phyloP scores from a whole-genome alignment of 2,113 vertebrate species.

The Zosterops lateralis region DNA sequence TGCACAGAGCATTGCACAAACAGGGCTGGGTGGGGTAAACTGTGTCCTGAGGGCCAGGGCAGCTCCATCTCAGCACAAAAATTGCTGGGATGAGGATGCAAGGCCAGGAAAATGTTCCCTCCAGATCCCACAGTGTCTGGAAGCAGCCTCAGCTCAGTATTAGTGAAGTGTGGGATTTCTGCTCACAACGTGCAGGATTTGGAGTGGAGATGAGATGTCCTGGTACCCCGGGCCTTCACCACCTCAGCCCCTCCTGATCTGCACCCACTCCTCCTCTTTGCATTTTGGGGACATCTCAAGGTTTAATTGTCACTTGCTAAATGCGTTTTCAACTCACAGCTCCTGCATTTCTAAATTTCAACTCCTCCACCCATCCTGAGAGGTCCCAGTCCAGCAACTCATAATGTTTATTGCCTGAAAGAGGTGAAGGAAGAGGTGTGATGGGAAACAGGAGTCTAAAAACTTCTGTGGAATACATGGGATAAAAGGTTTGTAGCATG shows the following conservation, averaged over 20 bases:
- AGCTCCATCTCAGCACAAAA: background rate
- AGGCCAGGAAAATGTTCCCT: background rate
- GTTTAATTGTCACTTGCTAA: background rate
- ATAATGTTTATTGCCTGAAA: background rate
- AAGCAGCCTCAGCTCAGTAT: background rate
- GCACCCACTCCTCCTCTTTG: background rate
- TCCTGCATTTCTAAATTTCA: background rate
- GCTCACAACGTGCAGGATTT: background rate
- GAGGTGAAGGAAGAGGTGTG: background rate
- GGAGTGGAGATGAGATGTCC: background rate
- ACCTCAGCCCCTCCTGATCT: fast-evolving
- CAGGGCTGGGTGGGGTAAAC: background rate
- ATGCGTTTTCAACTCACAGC: background rate
- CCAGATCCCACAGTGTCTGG: background rate
- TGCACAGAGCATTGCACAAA: background rate
- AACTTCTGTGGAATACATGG: background rate
- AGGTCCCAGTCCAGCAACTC: background rate
- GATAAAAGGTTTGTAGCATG: background rate
- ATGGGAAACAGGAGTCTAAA: background rate
- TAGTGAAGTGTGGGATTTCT: background rate
- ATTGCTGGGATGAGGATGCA: background rate
- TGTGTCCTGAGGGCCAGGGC: background rate
- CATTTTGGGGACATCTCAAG: background rate
- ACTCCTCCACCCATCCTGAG: background rate
- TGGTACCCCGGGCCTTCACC: background rate